Evolutionary conservation across 1,140 invertebrate species (phyloP).

Genomic region (Orchestia grillus): DNA sequence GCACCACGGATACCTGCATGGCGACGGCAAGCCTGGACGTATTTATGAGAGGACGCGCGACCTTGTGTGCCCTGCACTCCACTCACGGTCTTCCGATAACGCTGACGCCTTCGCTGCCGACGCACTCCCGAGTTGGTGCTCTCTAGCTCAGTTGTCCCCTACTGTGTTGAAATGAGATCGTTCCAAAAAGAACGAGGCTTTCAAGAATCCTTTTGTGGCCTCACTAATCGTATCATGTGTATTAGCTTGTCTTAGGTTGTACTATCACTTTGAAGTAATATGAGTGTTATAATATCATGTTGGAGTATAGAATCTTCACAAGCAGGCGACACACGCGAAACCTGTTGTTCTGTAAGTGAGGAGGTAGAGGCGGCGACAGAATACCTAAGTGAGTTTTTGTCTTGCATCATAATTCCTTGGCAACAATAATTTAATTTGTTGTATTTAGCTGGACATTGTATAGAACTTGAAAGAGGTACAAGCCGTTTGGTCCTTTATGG

Average conservation of each 20-base stretch:
- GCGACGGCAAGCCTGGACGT: neutral
- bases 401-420: neutral
- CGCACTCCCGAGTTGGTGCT: neutral
- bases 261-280: too few relatives aligned
- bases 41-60: neutral
- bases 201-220: neutral
- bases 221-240: neutral
- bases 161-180: neutral
- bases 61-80: neutral
- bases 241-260: neutral
- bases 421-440: neutral
- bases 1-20: neutral
- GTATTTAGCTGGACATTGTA: neutral
- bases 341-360: neutral
- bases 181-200: neutral
- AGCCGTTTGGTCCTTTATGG: neutral
- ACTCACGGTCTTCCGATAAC: neutral
- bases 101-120: neutral
- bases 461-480: neutral
- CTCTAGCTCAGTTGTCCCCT: neutral
- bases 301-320: neutral
- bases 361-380: neutral
- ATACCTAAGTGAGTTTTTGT: neutral
- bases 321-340: neutral
- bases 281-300: neutral